A percentile compares a stretch with the other conserved stretches of the same genome.
Evolutionary conservation across 2,113 vertebrate species (phyloP).

Genomic region (Ophiodon elongatus): DNA sequence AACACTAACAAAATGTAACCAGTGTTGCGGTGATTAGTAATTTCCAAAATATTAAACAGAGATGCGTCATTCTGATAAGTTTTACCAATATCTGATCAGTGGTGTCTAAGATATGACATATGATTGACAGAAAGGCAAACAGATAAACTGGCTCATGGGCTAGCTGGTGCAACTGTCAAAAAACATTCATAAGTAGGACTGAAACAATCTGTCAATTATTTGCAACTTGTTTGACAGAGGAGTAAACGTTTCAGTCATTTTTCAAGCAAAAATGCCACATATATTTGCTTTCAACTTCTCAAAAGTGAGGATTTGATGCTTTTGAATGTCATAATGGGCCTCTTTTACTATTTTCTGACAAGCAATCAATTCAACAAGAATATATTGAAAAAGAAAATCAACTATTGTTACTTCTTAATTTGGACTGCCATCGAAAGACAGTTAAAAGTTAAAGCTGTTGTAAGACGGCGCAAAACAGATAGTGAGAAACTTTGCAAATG

Average conservation of each 20-base stretch:
- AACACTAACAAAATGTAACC: background rate
- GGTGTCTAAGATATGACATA: background rate
- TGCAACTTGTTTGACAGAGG: background rate
- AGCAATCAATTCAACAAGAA: background rate
- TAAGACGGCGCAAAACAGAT: background rate
- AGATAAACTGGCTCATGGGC: background rate
- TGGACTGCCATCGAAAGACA: background rate
- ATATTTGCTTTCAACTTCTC: background rate
- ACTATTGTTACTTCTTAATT: background rate
- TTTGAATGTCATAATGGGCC: background rate
- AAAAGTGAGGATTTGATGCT: background rate
- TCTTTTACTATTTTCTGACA: background rate
- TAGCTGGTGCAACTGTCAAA: background rate
- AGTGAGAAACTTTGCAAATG: constrained; percentile 13
- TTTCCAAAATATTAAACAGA: background rate
- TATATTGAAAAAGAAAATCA: background rate
- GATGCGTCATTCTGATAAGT: background rate
- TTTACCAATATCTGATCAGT: background rate
- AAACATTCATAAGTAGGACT: background rate
- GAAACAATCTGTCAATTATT: background rate
- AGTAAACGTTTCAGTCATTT: background rate
- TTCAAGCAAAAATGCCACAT: background rate
- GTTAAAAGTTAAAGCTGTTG: background rate
- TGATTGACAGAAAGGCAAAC: background rate
- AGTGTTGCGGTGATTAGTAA: background rate